Percentiles rank a stretch among this genome's conserved stretches.
Evolutionary conservation across 2,888 invertebrate species (phyloP).

Genomic region (Protodeltote pygarga): DNA sequence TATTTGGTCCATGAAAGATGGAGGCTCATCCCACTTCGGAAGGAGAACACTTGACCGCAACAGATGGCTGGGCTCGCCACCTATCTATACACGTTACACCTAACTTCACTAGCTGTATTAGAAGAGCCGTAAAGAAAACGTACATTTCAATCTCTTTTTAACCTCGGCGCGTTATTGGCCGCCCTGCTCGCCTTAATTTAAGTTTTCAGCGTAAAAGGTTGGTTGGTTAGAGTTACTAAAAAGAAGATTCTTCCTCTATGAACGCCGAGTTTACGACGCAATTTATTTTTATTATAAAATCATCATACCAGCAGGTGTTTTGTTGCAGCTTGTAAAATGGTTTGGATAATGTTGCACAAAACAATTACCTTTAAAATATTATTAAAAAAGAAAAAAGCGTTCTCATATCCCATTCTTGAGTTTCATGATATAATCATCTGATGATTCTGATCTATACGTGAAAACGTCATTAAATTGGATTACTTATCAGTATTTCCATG

Average conservation of each 20-base stretch:
- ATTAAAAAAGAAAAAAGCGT: no score
- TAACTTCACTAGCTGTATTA: constrained; percentile 30
- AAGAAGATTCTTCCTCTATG: constrained; percentile 28
- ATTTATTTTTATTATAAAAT: constrained; percentile 42
- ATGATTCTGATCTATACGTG: no score
- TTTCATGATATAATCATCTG: no score
- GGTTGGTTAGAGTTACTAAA: constrained; percentile 23
- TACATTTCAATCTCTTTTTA: constrained; percentile 31
- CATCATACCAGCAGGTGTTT: constrained; percentile 18
- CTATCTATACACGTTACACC: constrained; percentile 48
- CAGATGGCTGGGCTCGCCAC: constrained; percentile 71
- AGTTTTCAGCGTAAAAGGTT: constrained; percentile 31
- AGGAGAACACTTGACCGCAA: constrained; percentile 77
- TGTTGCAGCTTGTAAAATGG: constrained; percentile 15
- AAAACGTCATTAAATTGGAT: no score
- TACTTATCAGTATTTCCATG: no score
- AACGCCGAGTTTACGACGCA: constrained; percentile 24
- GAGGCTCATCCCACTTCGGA: constrained; percentile 67
- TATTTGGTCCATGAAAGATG: constrained; percentile 72
- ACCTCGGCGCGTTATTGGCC: constrained; percentile 10
- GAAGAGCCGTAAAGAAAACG: constrained; percentile 9
- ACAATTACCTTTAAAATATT: constrained; percentile 8
- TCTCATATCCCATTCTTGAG: no score
- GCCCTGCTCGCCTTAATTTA: constrained; percentile 25
- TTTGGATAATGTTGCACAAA: constrained; percentile 15